phyloP scores from a whole-genome alignment of 2,113 vertebrate genomes.

The Bujurquina vittata region DNA sequence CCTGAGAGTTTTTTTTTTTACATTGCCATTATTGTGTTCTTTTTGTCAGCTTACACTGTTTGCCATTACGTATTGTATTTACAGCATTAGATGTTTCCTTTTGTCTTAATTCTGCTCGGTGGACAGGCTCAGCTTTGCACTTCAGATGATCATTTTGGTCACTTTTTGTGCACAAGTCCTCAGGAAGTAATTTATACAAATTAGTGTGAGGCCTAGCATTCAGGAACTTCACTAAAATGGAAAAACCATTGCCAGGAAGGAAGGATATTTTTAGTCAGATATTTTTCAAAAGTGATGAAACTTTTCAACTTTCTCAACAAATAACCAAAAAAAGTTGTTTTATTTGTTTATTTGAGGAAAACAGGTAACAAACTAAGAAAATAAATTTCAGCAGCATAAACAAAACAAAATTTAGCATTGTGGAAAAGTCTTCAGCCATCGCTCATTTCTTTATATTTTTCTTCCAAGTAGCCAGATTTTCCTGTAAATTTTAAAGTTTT shows the following conservation, averaged over 20 bases:
- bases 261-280: not conserved
- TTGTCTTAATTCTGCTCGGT: not conserved
- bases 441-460: no score
- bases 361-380: not conserved
- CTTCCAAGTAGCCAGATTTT: no score
- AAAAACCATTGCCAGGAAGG: not conserved
- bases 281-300: not conserved
- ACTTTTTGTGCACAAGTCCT: not conserved
- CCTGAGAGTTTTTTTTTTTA: not conserved
- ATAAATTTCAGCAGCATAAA: not conserved
- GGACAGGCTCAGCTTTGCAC: not conserved
- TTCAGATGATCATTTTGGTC: not conserved
- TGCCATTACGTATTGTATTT: not conserved
- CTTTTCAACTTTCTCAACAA: not conserved
- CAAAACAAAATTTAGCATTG: not conserved
- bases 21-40: not conserved
- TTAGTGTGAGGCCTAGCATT: not conserved
- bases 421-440: not conserved
- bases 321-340: not conserved
- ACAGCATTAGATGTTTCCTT: not conserved
- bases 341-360: not conserved
- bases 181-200: not conserved
- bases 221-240: not conserved
- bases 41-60: not conserved
- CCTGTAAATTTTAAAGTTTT: no score